Evolutionary conservation across 2,113 vertebrate species (phyloP).

Genomic region (Scomber scombrus): DNA sequence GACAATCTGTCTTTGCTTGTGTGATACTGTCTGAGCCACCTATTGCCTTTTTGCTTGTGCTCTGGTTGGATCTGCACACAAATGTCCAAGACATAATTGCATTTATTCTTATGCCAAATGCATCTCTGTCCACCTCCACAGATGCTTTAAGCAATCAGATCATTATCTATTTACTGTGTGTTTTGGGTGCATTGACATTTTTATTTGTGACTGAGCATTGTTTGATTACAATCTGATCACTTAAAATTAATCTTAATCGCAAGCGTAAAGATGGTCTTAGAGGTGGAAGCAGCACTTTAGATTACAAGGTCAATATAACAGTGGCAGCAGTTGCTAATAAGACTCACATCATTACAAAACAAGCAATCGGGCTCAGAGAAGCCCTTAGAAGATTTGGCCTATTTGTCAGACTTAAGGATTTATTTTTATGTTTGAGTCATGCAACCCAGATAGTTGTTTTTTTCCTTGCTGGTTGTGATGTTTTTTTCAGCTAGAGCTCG

Average conservation of each 20-base stretch:
- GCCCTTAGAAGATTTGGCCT: conserved; percentile 57
- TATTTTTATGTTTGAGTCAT: conserved; percentile 67
- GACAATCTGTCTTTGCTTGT: conserved; percentile 3
- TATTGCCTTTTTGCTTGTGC: conserved; percentile 23
- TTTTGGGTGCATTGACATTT: background rate
- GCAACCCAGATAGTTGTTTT: conserved; percentile 58
- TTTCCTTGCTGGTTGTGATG: conserved; percentile 37
- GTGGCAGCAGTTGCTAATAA: conserved; percentile 47
- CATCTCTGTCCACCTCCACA: conserved; percentile 2
- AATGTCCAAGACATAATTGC: background rate
- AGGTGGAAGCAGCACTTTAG: conserved; percentile 35
- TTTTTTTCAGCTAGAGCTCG: conserved; percentile 32
- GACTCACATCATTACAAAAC: conserved; percentile 26
- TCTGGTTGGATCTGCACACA: background rate
- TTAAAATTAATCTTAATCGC: conserved; percentile 32
- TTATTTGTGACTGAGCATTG: background rate
- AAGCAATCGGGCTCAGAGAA: conserved; percentile 47
- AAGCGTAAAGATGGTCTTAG: conserved; percentile 15
- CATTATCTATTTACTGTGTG: background rate
- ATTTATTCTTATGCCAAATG: background rate
- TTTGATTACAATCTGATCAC: conserved; percentile 20
- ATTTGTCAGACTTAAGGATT: conserved; percentile 65
- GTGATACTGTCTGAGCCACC: background rate
- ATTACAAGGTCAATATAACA: conserved; percentile 47
- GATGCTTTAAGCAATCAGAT: conserved; percentile 7